Percentiles rank a stretch among this genome's conserved stretches.
These are phyloP conservation scores for Nyctalus aviator DNA, from an alignment of 2,797 vertebrate genomes.

Conservation along the genomic window DNA sequence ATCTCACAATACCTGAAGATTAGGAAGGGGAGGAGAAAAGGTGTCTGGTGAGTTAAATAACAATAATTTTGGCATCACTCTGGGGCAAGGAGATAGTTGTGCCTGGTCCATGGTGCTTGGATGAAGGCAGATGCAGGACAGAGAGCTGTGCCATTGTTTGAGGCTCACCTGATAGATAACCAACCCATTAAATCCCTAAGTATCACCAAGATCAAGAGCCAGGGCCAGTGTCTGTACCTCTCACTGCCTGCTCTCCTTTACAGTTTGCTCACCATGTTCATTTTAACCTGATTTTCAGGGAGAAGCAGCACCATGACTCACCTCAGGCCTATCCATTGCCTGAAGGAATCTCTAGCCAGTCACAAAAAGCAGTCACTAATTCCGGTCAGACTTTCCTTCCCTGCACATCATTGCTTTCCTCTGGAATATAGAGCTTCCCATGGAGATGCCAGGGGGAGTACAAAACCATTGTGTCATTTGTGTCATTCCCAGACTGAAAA, in stretches of 20 bases:
- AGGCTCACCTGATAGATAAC: background rate
- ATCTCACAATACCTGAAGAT: constrained; percentile 57
- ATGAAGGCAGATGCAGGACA: background rate
- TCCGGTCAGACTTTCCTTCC: background rate
- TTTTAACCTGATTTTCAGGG: background rate
- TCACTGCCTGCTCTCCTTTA: background rate
- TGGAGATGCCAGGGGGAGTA: background rate
- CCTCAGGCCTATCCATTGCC: background rate
- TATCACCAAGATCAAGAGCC: background rate
- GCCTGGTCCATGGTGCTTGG: too few species aligned
- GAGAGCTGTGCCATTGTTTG: background rate
- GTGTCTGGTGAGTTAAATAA: background rate
- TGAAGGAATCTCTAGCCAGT: background rate
- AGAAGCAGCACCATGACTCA: background rate
- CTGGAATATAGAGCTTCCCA: background rate
- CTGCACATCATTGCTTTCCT: background rate
- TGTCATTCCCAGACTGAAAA: background rate
- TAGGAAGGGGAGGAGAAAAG: constrained; percentile 43
- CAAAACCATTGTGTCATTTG: background rate
- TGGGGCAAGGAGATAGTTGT: background rate
- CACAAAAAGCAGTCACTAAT: background rate
- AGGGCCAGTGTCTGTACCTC: background rate
- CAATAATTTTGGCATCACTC: background rate
- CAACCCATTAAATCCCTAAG: background rate
- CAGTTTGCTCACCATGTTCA: background rate